These are phyloP conservation scores for Hedychridium roseum DNA, from an alignment of 2,888 invertebrate species.

Conservation along the genomic window DNA sequence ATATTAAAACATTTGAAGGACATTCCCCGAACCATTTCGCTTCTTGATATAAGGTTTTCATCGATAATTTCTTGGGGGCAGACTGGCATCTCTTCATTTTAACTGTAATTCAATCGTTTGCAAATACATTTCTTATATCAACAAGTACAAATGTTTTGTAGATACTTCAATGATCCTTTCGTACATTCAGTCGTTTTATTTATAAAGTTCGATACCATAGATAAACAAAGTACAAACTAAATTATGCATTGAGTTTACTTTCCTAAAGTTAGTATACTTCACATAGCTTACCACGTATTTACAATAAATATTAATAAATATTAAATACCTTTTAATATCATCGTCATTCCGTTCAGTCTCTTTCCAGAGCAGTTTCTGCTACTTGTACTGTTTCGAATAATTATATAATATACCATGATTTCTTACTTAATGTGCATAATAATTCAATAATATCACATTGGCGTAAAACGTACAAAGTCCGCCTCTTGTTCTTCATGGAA, in stretches of 20 bases:
- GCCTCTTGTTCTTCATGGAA: too few relatives aligned
- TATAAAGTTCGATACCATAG: too few relatives aligned
- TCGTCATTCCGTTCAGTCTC: slow-evolving; percentile 24
- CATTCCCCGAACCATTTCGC: slow-evolving; percentile 17
- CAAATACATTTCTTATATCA: too few relatives aligned
- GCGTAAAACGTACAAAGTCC: slow-evolving; percentile 9
- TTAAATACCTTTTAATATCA: slow-evolving; percentile 11
- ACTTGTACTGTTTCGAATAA: not conserved
- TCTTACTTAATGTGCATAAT: slow-evolving; percentile 1
- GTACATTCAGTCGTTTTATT: too few relatives aligned
- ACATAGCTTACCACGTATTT: slow-evolving; percentile 1
- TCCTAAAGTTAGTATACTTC: too few relatives aligned
- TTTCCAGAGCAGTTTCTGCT: slow-evolving; percentile 4
- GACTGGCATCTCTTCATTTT: too few relatives aligned
- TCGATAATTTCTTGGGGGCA: too few relatives aligned
- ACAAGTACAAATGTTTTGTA: too few relatives aligned
- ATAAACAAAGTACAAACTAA: too few relatives aligned
- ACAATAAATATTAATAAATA: slow-evolving; percentile 24
- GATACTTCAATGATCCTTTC: too few relatives aligned
- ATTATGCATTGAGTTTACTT: too few relatives aligned
- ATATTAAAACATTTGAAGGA: slow-evolving; percentile 6
- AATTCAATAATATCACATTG: slow-evolving; percentile 17
- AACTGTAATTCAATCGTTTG: too few relatives aligned
- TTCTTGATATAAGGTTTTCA: slow-evolving; percentile 9
- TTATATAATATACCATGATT: slow-evolving; percentile 24